A percentile compares a stretch with the other conserved stretches of the same genome.
Conservation (phyloP, 2,888 invertebrate species). For the Antheraea yamamai region DNA sequence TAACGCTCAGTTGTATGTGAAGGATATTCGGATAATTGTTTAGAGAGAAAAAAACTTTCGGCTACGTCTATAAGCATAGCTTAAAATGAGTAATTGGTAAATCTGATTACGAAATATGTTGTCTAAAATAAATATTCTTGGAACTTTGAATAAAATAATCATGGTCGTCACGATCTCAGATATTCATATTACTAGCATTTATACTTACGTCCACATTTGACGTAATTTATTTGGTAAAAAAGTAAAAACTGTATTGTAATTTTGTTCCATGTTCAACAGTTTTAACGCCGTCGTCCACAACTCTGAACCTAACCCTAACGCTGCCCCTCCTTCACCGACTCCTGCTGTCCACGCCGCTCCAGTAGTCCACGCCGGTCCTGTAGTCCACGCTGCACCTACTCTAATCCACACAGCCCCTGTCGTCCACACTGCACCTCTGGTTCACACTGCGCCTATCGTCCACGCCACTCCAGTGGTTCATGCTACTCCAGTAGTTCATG, state of each 20-base stretch:
- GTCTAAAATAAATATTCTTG: neutral
- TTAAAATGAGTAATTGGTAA: neutral
- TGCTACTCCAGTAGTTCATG: conserved; percentile 33
- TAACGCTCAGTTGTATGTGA: neutral
- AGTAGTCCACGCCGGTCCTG: conserved; percentile 30
- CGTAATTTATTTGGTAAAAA: neutral
- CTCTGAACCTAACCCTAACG: conserved; percentile 62
- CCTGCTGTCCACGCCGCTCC: conserved; percentile 35
- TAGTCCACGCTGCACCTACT: conserved; percentile 30
- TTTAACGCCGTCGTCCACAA: conserved; percentile 76
- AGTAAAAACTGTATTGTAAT: neutral
- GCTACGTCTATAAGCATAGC: neutral
- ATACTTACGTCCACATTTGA: neutral
- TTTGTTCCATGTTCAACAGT: conserved; percentile 39
- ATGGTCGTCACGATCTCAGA: neutral
- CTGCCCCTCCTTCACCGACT: conserved; percentile 47
- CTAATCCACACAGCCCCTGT: conserved; percentile 31
- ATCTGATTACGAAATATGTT: neutral
- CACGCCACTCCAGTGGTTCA: conserved; percentile 37
- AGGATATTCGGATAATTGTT: neutral
- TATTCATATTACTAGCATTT: neutral
- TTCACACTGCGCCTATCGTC: conserved; percentile 29
- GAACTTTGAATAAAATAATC: neutral
- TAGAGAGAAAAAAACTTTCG: neutral
- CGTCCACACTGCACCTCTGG: conserved; percentile 39